A percentile compares a stretch with the other conserved stretches of the same genome.
Evolutionary conservation across 2,113 vertebrate genomes (phyloP).

Genomic region (Murina feae): DNA sequence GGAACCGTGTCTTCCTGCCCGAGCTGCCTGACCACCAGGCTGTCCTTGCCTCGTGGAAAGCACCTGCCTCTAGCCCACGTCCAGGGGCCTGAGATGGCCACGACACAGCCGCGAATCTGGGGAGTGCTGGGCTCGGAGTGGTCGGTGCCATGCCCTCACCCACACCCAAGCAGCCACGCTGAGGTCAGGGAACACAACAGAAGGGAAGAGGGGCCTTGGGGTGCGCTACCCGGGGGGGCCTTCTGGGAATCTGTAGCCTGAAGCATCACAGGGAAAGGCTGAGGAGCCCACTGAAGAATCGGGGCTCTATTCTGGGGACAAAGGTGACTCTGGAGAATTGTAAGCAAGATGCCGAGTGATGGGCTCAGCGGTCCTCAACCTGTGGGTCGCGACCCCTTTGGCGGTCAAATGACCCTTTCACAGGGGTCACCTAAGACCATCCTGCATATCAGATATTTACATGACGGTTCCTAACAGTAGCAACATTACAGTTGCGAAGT

Average conservation of each 20-base stretch:
- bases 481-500: too few species aligned
- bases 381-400: too few species aligned
- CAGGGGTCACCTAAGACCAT: too few species aligned
- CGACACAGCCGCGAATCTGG: neutral
- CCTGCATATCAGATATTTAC: too few species aligned
- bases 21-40: neutral
- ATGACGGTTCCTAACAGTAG: too few species aligned
- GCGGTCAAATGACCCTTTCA: too few species aligned
- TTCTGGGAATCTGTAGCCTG: neutral
- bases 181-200: rapidly evolving
- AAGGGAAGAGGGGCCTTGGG: neutral
- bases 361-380: too few species aligned
- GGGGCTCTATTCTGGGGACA: neutral
- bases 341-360: neutral
- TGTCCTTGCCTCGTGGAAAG: neutral
- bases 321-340: neutral
- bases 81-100: neutral
- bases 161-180: rapidly evolving
- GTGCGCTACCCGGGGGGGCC: neutral
- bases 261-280: neutral
- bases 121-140: rapidly evolving
- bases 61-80: neutral
- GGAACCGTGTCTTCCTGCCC: neutral
- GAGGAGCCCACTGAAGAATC: neutral
- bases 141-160: neutral